A percentile compares a stretch with the other conserved stretches of the same genome.
phyloP scores from a whole-genome alignment of 2,888 invertebrate species.

The Gastracanthus pulcherrimus region DNA sequence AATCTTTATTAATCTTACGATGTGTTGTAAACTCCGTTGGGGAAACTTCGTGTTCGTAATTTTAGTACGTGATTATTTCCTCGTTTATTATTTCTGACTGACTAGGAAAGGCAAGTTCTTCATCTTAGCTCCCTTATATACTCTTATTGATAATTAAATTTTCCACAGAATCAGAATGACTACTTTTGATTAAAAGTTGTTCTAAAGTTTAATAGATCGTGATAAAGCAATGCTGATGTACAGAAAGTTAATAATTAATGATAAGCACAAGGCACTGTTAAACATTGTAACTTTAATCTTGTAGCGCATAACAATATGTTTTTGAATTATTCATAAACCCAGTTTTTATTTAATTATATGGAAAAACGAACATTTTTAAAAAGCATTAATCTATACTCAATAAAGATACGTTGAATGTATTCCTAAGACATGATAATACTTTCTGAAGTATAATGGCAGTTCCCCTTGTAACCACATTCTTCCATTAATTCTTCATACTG shows the following conservation, averaged over 20 bases:
- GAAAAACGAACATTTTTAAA: too few relatives aligned
- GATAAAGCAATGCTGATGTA: background rate
- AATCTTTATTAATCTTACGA: slow-evolving; percentile 70
- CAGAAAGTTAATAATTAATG: background rate
- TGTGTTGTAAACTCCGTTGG: slow-evolving; percentile 57
- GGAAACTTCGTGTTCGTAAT: slow-evolving; percentile 23
- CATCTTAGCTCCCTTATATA: background rate
- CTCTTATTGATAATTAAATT: slow-evolving; percentile 3
- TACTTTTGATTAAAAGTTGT: background rate
- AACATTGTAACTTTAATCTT: too few relatives aligned
- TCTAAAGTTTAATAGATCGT: background rate
- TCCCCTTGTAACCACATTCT: too few relatives aligned
- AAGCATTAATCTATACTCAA: too few relatives aligned
- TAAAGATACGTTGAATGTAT: too few relatives aligned
- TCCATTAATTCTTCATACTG: too few relatives aligned
- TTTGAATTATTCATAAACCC: too few relatives aligned
- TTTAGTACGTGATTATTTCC: slow-evolving; percentile 39
- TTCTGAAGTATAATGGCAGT: too few relatives aligned
- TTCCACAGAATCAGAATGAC: background rate
- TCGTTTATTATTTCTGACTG: slow-evolving; percentile 41
- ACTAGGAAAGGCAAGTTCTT: slow-evolving; percentile 1
- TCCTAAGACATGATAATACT: too few relatives aligned
- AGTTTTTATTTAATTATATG: too few relatives aligned
- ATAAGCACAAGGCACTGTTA: too few relatives aligned
- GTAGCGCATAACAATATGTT: too few relatives aligned